These are phyloP conservation scores for Phyllotreta striolata DNA, from an alignment of 2,888 invertebrate genomes.

Conservation along the genomic window DNA sequence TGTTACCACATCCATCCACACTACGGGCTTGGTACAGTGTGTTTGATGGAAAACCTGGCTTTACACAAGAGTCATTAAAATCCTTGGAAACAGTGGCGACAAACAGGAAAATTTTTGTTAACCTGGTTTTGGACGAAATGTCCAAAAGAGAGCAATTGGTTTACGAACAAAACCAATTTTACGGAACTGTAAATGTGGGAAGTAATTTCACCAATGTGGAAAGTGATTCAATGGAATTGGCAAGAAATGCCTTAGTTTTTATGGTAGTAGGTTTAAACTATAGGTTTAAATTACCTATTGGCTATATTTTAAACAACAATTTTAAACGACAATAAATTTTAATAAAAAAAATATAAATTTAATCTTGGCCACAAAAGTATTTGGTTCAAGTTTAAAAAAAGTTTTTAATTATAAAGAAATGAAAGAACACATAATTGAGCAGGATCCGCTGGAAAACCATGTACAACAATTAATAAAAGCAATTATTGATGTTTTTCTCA, in stretches of 20 bases:
- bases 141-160: not conserved
- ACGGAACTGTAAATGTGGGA: not conserved
- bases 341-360: too few species aligned
- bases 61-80: slow-evolving; percentile 19
- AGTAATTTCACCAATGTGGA: not conserved
- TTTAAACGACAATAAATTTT: too few species aligned
- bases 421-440: too few species aligned
- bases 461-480: too few species aligned
- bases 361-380: too few species aligned
- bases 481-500: too few species aligned
- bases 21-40: slow-evolving; percentile 16
- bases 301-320: slow-evolving; percentile 12
- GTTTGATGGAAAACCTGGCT: slow-evolving; percentile 18
- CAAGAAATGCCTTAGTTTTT: slow-evolving; percentile 18
- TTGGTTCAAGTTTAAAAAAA: too few species aligned
- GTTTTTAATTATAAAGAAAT: too few species aligned
- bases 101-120: not conserved
- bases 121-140: slow-evolving; percentile 23
- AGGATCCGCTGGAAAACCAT: too few species aligned
- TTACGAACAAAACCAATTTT: not conserved
- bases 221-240: too few species aligned
- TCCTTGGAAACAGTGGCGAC: not conserved
- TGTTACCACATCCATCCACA: slow-evolving; percentile 15
- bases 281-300: slow-evolving; percentile 17
- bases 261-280: slow-evolving; percentile 10